Evolutionary conservation across 2,797 vertebrate genomes (phyloP).

Genomic region (Manis javanica): DNA sequence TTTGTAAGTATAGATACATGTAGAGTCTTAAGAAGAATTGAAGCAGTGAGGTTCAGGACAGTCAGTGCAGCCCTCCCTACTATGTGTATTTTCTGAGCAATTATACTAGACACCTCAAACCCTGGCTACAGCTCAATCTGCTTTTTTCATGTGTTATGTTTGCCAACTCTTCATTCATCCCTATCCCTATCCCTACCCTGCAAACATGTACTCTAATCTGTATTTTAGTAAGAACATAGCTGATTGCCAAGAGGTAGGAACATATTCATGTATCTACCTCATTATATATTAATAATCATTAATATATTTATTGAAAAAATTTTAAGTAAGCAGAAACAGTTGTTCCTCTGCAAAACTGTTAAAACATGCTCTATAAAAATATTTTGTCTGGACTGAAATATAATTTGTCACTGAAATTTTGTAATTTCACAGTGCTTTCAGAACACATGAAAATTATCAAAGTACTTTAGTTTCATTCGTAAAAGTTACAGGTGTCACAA

Average conservation of each 20-base stretch:
- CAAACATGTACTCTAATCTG: background rate
- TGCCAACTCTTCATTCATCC: background rate
- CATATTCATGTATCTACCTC: background rate
- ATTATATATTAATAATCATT: background rate
- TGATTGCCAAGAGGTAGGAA: background rate
- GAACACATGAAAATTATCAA: conserved; percentile 18
- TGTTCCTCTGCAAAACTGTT: background rate
- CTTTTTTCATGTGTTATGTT: background rate
- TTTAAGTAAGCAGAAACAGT: background rate
- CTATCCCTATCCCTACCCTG: background rate
- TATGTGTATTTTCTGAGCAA: background rate
- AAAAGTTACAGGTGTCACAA: conserved; percentile 14
- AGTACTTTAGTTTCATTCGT: background rate
- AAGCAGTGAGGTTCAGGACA: background rate
- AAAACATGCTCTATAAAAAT: background rate
- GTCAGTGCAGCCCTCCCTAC: background rate
- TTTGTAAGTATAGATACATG: background rate
- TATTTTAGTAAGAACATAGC: background rate
- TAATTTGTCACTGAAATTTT: background rate
- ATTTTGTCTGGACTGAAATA: conserved; percentile 20
- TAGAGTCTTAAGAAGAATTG: background rate
- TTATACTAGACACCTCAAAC: background rate
- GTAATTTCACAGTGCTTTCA: conserved; percentile 32
- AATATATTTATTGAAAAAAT: conserved; percentile 8
- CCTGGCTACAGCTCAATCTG: background rate